Conservation (phyloP, 2,888 invertebrate genomes). For the Alcis repandata region DNA sequence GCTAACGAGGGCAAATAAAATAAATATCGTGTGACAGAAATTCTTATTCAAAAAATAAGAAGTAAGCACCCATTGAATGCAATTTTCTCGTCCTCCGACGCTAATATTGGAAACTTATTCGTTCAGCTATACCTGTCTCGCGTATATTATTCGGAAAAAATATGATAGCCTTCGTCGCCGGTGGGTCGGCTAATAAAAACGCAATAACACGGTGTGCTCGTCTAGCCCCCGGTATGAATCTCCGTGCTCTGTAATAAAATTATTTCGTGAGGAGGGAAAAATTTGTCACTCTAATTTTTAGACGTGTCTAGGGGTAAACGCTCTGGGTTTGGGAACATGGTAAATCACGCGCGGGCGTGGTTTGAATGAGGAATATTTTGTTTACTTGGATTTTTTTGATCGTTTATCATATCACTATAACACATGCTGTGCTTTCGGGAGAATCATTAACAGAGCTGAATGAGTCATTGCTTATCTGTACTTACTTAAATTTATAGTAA, state of each 20-base stretch:
- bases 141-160: conserved; percentile 72
- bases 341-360: conserved; percentile 20
- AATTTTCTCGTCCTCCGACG: conserved; percentile 38
- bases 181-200: conserved; percentile 75
- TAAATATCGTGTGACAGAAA: conserved; percentile 16
- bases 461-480: neutral
- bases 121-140: conserved; percentile 60
- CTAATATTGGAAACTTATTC: conserved; percentile 65
- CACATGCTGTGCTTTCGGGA: neutral
- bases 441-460: no score
- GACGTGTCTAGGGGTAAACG: conserved; percentile 49
- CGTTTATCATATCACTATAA: neutral
- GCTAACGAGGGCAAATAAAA: conserved; percentile 9
- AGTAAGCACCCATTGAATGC: conserved; percentile 34
- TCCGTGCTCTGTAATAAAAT: conserved; percentile 76
- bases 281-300: conserved; percentile 74
- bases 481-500: neutral
- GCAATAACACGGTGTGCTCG: conserved; percentile 74
- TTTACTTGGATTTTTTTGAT: conserved; percentile 11
- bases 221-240: conserved; percentile 71
- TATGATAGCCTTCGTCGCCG: conserved; percentile 67
- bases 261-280: conserved; percentile 75
- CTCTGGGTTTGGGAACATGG: conserved; percentile 29
- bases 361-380: conserved; percentile 28
- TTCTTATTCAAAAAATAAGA: conserved; percentile 22